phyloP scores from a whole-genome alignment of 2,113 vertebrate genomes.

The Scopus umbretta region DNA sequence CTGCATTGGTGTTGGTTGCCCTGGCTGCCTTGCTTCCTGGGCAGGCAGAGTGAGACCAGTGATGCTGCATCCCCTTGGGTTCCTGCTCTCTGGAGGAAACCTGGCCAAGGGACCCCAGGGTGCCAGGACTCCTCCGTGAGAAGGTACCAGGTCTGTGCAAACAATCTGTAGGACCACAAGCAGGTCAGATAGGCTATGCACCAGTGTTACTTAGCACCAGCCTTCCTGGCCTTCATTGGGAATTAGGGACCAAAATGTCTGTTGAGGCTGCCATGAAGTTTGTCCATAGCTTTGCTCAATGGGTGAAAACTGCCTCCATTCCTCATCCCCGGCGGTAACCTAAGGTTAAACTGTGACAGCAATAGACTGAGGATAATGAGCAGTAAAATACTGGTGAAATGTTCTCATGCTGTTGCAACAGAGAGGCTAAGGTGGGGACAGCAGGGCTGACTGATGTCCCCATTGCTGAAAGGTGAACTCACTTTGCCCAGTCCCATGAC shows the following conservation, averaged over 20 bases:
- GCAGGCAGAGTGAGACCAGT: neutral
- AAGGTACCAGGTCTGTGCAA: neutral
- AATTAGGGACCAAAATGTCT: neutral
- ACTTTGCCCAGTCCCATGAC: neutral
- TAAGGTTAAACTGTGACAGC: neutral
- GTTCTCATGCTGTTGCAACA: neutral
- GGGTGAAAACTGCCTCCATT: neutral
- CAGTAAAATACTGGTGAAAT: slow-evolving; percentile 14
- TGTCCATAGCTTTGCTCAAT: neutral
- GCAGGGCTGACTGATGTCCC: neutral
- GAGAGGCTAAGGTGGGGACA: neutral
- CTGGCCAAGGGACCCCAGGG: neutral
- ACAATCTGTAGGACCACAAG: neutral
- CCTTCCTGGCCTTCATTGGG: neutral
- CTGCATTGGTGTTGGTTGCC: rapidly evolving
- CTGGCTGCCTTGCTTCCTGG: neutral
- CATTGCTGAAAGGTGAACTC: neutral
- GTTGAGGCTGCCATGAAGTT: neutral
- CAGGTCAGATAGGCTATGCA: neutral
- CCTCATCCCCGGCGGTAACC: neutral
- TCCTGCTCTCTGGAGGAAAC: neutral
- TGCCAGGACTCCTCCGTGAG: neutral
- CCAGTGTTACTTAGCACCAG: neutral
- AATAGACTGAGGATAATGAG: neutral
- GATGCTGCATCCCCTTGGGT: neutral